Conservation (phyloP, 2,113 vertebrate genomes). For the Cebidichthys violaceus region DNA sequence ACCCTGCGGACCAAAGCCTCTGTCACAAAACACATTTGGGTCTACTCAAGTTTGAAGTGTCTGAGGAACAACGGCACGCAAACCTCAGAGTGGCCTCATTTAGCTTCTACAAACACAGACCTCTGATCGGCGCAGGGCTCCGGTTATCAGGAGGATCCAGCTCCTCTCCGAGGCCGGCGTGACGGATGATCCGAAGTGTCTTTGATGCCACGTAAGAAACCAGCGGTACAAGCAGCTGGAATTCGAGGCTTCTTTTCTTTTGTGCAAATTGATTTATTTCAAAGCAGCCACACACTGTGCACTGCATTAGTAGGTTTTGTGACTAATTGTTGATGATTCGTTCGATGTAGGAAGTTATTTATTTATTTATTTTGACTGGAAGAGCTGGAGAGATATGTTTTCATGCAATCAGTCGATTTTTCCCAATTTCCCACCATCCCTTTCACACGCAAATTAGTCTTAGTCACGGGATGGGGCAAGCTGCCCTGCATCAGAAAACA, state of each 20-base stretch:
- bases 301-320: not conserved
- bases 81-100: not conserved
- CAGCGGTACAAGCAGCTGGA: too few relatives aligned
- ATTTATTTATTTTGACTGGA: too few relatives aligned
- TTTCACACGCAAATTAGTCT: not conserved
- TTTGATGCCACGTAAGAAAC: not conserved
- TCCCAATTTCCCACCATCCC: not conserved
- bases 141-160: not conserved
- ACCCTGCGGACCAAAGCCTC: conserved; percentile 56
- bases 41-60: conserved; percentile 53
- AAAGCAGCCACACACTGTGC: not conserved
- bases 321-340: not conserved
- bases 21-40: conserved; percentile 67
- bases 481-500: not conserved
- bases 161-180: not conserved
- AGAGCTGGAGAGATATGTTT: not conserved
- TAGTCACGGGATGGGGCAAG: not conserved
- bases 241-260: too few relatives aligned
- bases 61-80: conserved; percentile 50
- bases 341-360: not conserved
- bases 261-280: too few relatives aligned
- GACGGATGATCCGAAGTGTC: not conserved
- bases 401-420: not conserved
- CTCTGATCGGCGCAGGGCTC: not conserved
- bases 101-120: not conserved